A percentile compares a stretch with the other conserved stretches of the same genome.
phyloP scores from a whole-genome alignment of 2,113 vertebrate genomes.

The Cebidichthys violaceus region DNA sequence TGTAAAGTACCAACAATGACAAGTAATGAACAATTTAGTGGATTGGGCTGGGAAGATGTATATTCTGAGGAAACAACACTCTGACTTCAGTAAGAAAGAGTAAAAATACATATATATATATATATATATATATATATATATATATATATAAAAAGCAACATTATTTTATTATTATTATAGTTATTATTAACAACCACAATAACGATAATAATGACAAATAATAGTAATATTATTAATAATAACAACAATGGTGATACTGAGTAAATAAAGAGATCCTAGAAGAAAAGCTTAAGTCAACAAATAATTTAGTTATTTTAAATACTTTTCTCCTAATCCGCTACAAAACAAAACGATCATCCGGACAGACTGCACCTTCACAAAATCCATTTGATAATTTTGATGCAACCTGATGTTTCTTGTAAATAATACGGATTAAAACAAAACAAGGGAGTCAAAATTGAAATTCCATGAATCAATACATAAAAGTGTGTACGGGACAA shows the following conservation, averaged over 20 bases:
- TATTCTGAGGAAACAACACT: slow-evolving; percentile 31
- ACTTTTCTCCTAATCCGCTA: slow-evolving; percentile 43
- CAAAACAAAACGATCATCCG: slow-evolving; percentile 60
- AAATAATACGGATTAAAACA: slow-evolving; percentile 90
- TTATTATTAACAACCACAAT: slow-evolving; percentile 16
- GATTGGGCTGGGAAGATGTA: slow-evolving; percentile 58
- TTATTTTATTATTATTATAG: neutral
- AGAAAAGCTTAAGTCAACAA: slow-evolving; percentile 24
- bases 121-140: neutral
- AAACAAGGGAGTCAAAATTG: slow-evolving; percentile 88
- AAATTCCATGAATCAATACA: slow-evolving; percentile 94
- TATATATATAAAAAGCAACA: too few species aligned
- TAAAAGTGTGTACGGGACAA: slow-evolving; percentile 89
- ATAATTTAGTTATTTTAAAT: slow-evolving; percentile 41
- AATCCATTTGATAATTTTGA: slow-evolving; percentile 66
- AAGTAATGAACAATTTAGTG: slow-evolving; percentile 72
- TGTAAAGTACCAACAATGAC: slow-evolving; percentile 81
- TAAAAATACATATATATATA: neutral
- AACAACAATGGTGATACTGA: slow-evolving; percentile 18
- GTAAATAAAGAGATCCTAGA: slow-evolving; percentile 11
- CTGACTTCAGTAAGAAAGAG: neutral
- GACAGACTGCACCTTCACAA: slow-evolving; percentile 54
- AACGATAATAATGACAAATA: slow-evolving; percentile 27
- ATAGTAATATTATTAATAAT: slow-evolving; percentile 7
- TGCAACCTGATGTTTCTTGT: slow-evolving; percentile 82